Base-by-base conservation (phyloP, 2,113 vertebrate genomes). In the Odontophorus gujanensis region DNA sequence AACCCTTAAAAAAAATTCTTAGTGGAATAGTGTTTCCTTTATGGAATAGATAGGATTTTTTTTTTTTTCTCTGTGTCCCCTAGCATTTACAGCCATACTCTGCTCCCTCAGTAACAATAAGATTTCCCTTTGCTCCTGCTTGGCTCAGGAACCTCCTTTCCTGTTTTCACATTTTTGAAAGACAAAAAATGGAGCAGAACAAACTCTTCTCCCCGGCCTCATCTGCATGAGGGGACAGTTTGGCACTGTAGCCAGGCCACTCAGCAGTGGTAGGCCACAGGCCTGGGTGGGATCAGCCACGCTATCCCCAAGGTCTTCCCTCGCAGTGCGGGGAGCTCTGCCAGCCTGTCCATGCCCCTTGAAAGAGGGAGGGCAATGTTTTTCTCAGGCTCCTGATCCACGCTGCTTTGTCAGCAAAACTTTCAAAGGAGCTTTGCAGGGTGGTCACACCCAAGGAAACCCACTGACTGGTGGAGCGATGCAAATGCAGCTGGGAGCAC, bases 121-220 rank as follows among this genome's bases (percentile, higher is more conserved):
- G 69, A 22, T 86, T 95, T 95, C 69, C 73, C 69, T 92, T 95
- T 88, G 62, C 87, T 85, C 48, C 66, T 85, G 71, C 69, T 86
- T 62, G 69, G 81, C 68, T 88, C 66, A 79, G 85, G 30, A 85
- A 25, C 81, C 72, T 74, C 61, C 68, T 96, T 94, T 94, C 93
- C 90, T 69, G 53, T 92, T 91, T 95, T 88, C 69, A 58, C 48
- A 8, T 90, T 91, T 71, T 74, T 79, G 61, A 81, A 84, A 48
- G 53, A 68, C 51, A 75, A 81, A 91, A 48, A 82, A 53, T 5
- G 22, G 36, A 83, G 69, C 57, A 94, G 61, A 77, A 78, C 65
- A 75, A 76, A 48, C 40, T 82, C 45, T 75, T 77, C 61, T 91
- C 65, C 40, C n/a, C 22, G 48, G 53, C 43, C 30, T 84, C 81